A percentile compares a stretch with the other conserved stretches of the same genome.
Evolutionary conservation across 2,113 vertebrate genomes (phyloP).

Genomic region (Candoia aspera): DNA sequence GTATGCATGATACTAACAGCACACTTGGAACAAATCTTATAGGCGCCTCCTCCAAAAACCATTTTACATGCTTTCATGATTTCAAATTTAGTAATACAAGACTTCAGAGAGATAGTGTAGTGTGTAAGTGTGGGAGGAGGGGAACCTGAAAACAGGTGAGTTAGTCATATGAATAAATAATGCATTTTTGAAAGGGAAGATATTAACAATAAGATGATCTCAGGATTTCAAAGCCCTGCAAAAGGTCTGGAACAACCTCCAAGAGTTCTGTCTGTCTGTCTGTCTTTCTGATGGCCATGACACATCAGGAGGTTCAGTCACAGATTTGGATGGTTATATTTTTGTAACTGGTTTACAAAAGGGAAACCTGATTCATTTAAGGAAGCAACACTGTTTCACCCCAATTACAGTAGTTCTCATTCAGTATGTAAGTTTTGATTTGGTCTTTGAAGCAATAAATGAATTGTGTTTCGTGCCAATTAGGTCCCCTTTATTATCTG

Average conservation of each 20-base stretch:
- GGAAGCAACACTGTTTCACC: neutral
- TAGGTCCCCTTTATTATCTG: neutral
- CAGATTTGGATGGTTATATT: neutral
- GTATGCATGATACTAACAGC: neutral
- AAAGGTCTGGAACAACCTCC: neutral
- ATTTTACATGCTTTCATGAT: neutral
- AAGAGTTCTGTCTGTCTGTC: neutral
- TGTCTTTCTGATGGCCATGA: neutral
- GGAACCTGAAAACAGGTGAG: neutral
- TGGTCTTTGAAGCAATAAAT: neutral
- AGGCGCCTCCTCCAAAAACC: conserved; percentile 23
- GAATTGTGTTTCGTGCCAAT: neutral
- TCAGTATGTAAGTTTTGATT: neutral
- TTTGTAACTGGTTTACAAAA: neutral
- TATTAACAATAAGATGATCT: neutral
- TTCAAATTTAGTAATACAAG: neutral
- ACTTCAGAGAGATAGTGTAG: neutral
- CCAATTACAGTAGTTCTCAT: neutral
- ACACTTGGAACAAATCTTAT: conserved; percentile 29
- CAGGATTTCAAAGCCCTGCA: neutral
- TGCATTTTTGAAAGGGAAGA: neutral
- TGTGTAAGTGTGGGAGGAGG: neutral
- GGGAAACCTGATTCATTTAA: neutral
- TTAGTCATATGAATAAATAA: neutral
- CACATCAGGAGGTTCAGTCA: neutral